A percentile compares a stretch with the other conserved stretches of the same genome.
Evolutionary conservation across 2,113 vertebrate genomes (phyloP).

Genomic region (Petromus typicus): DNA sequence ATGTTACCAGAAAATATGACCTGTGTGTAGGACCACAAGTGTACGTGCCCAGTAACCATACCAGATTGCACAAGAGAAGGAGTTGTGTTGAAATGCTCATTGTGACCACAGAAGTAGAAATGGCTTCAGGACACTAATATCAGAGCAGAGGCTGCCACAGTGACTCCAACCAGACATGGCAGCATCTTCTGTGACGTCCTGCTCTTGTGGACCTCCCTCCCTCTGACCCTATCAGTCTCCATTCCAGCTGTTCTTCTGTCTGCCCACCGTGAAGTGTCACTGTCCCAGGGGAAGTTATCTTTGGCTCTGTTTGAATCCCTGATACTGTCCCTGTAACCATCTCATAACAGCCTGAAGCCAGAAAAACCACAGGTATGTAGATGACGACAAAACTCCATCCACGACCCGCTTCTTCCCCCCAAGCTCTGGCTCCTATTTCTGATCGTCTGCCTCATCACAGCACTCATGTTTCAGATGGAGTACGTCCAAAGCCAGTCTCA

Average conservation of each 20-base stretch:
- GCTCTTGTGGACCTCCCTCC: not conserved
- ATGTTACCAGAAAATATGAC: not conserved
- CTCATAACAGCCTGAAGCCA: not conserved
- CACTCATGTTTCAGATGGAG: slow-evolving; percentile 7
- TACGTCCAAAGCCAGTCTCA: not conserved
- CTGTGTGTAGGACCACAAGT: not conserved
- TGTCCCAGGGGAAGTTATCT: not conserved
- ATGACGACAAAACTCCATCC: not conserved
- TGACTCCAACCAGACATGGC: not conserved
- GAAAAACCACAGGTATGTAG: not conserved
- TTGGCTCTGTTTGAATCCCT: slow-evolving; percentile 9
- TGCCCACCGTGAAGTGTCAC: not conserved
- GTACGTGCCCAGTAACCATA: not conserved
- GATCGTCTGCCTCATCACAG: not conserved
- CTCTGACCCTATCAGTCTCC: not conserved
- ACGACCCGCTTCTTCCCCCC: not conserved
- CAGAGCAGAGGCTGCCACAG: not conserved
- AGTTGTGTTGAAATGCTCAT: not conserved
- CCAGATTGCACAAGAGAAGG: not conserved
- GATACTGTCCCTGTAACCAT: not conserved
- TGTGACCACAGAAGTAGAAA: not conserved
- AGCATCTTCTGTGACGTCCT: not conserved
- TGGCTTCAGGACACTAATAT: not conserved
- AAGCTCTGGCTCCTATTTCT: slow-evolving; percentile 22
- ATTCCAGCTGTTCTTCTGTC: not conserved